phyloP scores from a whole-genome alignment of 1,140 invertebrate species.

The Pogonus chalceus region DNA sequence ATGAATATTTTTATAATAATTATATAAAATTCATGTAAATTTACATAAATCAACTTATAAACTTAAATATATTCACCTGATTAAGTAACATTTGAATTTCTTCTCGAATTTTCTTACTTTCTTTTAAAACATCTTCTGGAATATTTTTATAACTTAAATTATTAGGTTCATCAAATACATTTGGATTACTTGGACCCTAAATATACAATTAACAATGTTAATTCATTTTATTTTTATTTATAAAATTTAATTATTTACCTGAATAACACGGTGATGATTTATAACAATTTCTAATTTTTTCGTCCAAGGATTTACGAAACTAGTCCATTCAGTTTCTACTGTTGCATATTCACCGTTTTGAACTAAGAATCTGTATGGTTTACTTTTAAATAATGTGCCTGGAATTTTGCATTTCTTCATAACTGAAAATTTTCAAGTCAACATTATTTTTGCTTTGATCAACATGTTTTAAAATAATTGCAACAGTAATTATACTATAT shows the following conservation, averaged over 20 bases:
- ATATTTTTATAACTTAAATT: constrained; percentile 34
- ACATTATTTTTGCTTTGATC: too few species aligned
- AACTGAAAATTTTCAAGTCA: too few species aligned
- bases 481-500: too few species aligned
- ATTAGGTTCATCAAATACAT: constrained; percentile 53
- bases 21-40: too few species aligned
- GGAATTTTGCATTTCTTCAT: constrained; percentile 34
- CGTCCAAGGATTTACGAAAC: constrained; percentile 90
- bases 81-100: constrained; percentile 58
- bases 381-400: constrained; percentile 60
- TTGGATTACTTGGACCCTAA: constrained; percentile 57
- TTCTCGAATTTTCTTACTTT: constrained; percentile 50
- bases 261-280: constrained; percentile 74
- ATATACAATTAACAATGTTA: constrained; percentile 14
- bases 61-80: constrained; percentile 44
- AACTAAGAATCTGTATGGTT: constrained; percentile 66
- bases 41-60: too few species aligned
- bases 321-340: constrained; percentile 86
- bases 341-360: constrained; percentile 76
- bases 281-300: constrained; percentile 83
- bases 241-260: constrained; percentile 38
- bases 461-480: too few species aligned
- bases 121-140: constrained; percentile 46
- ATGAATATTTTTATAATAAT: constrained; percentile 15
- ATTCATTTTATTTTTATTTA: constrained; percentile 6